Evolutionary conservation across 2,888 invertebrate species (phyloP), one percentile per base, ranked within the genome.

Genomic region (Listrodromus nycthemerus): DNA sequence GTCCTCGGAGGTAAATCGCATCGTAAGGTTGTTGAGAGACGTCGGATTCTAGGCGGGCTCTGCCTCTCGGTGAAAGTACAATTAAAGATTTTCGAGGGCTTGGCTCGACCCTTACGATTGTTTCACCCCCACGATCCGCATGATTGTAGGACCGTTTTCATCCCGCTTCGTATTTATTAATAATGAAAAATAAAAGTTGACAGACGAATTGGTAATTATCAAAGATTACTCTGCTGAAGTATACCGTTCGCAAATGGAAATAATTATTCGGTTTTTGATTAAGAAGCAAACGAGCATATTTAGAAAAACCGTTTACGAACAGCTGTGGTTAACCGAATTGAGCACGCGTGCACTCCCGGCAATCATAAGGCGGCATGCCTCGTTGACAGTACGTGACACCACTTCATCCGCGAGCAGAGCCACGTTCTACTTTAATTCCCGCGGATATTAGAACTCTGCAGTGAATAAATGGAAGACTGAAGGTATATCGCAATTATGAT

Each of bases 311-410:
- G 52, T 52, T 33, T 24, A 37, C 45, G 37, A 63, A 82, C 78
- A 78, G 74, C 82, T 65, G 82, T 55, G 74, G 67, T 78, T 75
- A 48, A 82, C 45, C 27, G 58, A 30, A 73, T 66, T 61, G 30
- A 33, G 24, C 73, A 13, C 27, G 19, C 30, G 27, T 55, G 13
- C 19, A 45, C 52, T 45, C 61, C 48, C 71, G 70, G 55, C 69
- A 79, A 79, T 79, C 55, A 74, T 70, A 70, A 65, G 58, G 48
- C 74, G 65, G 52, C 74, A 63, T 65, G 52, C 58, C 19, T 21
- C 30, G 33, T 55, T 58, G 78, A 82, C 63, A 74, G 66, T 55
- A 21, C 24, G 24, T 55, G 70, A 21, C 52, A 52, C 1, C 21
- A 41, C 58, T 55, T 58, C 55, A 41, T 16, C 58, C 70, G 70